phyloP scores from a whole-genome alignment of 2,113 vertebrate species.

The Sinocyclocheilus grahami region DNA sequence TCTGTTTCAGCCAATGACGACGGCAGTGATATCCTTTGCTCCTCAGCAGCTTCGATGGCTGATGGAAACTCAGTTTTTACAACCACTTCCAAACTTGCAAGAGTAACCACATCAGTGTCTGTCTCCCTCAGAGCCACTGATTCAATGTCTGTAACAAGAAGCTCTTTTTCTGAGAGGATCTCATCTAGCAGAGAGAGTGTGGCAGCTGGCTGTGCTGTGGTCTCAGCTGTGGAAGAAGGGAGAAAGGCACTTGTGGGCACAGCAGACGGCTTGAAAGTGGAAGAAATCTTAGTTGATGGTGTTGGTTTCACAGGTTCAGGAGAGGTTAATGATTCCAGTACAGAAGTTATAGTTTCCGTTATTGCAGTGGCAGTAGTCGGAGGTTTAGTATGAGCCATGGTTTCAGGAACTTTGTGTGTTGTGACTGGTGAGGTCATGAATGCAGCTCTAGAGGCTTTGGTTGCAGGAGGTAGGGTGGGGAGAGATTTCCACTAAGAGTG shows the following conservation, averaged over 20 bases:
- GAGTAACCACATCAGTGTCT: slow-evolving; percentile 27
- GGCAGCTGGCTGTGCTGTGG: slow-evolving; percentile 44
- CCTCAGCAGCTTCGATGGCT: slow-evolving; percentile 52
- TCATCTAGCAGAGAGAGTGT: slow-evolving; percentile 47
- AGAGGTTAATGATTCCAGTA: slow-evolving; percentile 57
- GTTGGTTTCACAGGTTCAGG: slow-evolving; percentile 36
- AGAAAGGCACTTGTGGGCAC: slow-evolving; percentile 42
- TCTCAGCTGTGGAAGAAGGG: slow-evolving; percentile 45
- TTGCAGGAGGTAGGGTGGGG: slow-evolving; percentile 67
- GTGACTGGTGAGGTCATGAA: slow-evolving; percentile 58
- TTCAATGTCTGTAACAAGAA: slow-evolving; percentile 30
- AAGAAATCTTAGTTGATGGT: slow-evolving; percentile 50
- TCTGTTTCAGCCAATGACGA: background rate
- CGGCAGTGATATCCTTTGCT: slow-evolving; percentile 15
- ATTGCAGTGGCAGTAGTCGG: slow-evolving; percentile 2
- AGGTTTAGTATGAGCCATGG: slow-evolving; percentile 41
- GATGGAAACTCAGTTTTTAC: slow-evolving; percentile 50
- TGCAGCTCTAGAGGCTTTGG: slow-evolving; percentile 42
- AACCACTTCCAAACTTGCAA: background rate
- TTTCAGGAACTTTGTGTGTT: slow-evolving; percentile 28
- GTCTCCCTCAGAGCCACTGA: slow-evolving; percentile 43
- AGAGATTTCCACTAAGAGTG: slow-evolving; percentile 72
- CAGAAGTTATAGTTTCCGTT: slow-evolving; percentile 39
- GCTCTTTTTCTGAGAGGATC: slow-evolving; percentile 15
- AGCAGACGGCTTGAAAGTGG: slow-evolving; percentile 52